Evolutionary conservation across 2,113 vertebrate species (phyloP).

Genomic region (Leptobrachium ailaonicum): DNA sequence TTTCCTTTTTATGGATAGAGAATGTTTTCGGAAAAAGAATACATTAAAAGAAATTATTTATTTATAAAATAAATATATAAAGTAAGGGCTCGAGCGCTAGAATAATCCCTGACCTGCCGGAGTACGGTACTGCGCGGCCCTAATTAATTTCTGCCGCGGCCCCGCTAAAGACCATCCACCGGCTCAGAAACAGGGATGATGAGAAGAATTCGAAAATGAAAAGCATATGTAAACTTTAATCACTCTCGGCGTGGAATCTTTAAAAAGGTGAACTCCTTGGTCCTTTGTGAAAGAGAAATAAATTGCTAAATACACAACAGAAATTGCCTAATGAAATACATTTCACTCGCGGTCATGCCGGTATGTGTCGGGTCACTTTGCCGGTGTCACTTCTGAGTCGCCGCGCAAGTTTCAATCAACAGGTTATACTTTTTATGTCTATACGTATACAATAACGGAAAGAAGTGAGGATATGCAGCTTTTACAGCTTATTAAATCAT

Average conservation of each 20-base stretch:
- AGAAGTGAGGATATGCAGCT: too few species aligned
- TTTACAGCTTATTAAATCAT: too few species aligned
- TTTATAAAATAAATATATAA: background rate
- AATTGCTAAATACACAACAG: background rate
- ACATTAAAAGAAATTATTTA: too few species aligned
- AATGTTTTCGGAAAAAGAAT: conserved; percentile 2
- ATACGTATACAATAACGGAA: too few species aligned
- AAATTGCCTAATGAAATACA: background rate
- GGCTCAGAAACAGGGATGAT: background rate
- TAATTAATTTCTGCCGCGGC: conserved; percentile 21
- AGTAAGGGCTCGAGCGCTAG: conserved; percentile 2
- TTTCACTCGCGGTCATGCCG: too few species aligned
- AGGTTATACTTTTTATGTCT: too few species aligned
- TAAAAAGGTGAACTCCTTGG: background rate
- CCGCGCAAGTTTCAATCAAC: too few species aligned
- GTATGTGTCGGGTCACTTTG: too few species aligned
- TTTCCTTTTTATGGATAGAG: conserved; percentile 25
- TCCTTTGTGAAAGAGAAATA: background rate
- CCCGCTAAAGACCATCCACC: background rate
- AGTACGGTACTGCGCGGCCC: conserved; percentile 16
- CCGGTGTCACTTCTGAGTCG: too few species aligned
- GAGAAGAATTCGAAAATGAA: background rate
- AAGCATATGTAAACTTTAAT: conserved; percentile 3
- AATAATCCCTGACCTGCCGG: conserved; percentile 24
- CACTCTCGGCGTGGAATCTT: background rate